Evolutionary conservation across 1,140 invertebrate species (phyloP), one percentile per base, ranked within the genome.

Genomic region (Cotesia typhae): DNA sequence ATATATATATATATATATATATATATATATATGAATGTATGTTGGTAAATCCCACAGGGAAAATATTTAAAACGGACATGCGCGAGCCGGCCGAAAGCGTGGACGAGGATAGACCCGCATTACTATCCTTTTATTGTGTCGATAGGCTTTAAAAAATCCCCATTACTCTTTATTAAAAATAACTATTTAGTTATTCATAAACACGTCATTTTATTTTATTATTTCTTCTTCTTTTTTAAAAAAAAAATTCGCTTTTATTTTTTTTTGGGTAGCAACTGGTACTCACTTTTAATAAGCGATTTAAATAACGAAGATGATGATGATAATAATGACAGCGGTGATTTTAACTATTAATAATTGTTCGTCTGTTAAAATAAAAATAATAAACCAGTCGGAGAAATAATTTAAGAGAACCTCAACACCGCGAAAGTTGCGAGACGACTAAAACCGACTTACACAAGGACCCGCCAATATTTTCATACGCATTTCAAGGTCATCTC

Each of bases 71-170:
- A n/a, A 35, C 38, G 63, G 17, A 37, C 63, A 65, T 65, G 63
- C 63, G 63, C 38, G 38, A 65, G 63, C 63, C 63, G 63, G 63
- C 12, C n/a, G 37, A 65, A 36, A 65, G 38, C 38, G 63, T 65
- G 60, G 35, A 61, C 35, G 63, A 41, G 17, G 28, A 60, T 60
- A 65, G 38, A 65, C 63, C 63, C 63, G 63, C 63, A 36, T 57
- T 57, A n/a, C 53, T n/a, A 57, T 47, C 41, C 41, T 47, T 47
- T 47, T 47, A 10, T 47, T 47, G 41, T 47, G 41, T 47, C 41
- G 10, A 47, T 47, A 47, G 4, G 2, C 4, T 9, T 47, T 10
- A 6, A 47, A 47, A 47, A 57, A 57, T 57, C 53, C 7, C 53
- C 53, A 12, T 57, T 57, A 3, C n/a, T 17, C 5, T 57, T 57